These are phyloP conservation scores for Paguma larvata DNA, from an alignment of 2,797 vertebrate genomes.

Conservation along the genomic window DNA sequence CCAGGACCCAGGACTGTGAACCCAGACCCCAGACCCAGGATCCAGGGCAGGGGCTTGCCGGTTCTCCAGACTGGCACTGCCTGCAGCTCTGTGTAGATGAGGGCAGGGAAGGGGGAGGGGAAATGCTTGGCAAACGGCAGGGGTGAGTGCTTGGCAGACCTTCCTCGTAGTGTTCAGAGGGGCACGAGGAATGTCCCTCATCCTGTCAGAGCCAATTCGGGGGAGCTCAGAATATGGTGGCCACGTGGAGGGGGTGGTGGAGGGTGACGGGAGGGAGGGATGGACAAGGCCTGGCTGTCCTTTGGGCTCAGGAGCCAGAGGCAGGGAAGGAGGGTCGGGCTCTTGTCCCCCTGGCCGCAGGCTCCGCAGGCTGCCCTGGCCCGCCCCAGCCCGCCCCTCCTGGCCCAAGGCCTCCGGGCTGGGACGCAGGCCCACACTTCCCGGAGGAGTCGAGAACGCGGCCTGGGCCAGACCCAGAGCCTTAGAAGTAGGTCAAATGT, in stretches of 20 bases:
- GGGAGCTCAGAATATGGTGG: not conserved
- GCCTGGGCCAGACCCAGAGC: conserved; percentile 83
- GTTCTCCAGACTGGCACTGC: not conserved
- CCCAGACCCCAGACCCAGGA: not conserved
- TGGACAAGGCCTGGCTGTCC: not conserved
- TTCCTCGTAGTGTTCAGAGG: conserved; percentile 7
- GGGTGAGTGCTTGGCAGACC: conserved; percentile 40
- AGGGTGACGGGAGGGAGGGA: not conserved
- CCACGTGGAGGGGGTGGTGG: not conserved
- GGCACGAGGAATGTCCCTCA: conserved; percentile 37
- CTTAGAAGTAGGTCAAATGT: conserved; percentile 85
- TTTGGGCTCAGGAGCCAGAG: conserved; percentile 25
- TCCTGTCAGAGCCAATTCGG: not conserved
- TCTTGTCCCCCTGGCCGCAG: conserved; percentile 58
- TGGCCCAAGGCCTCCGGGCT: conserved; percentile 65
- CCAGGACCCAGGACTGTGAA: not conserved
- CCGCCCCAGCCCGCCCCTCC: conserved; percentile 60
- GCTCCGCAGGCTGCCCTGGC: not conserved
- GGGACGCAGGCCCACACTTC: conserved; percentile 77
- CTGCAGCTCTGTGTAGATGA: not conserved
- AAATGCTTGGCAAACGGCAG: not conserved
- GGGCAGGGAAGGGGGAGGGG: not conserved
- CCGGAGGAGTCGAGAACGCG: conserved; percentile 81
- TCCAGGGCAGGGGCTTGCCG: not conserved
- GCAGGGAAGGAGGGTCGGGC: not conserved